These are phyloP conservation scores for Caenorhabditis sp. DNA, from an alignment of 2,888 invertebrate genomes.

Conservation along the genomic window DNA sequence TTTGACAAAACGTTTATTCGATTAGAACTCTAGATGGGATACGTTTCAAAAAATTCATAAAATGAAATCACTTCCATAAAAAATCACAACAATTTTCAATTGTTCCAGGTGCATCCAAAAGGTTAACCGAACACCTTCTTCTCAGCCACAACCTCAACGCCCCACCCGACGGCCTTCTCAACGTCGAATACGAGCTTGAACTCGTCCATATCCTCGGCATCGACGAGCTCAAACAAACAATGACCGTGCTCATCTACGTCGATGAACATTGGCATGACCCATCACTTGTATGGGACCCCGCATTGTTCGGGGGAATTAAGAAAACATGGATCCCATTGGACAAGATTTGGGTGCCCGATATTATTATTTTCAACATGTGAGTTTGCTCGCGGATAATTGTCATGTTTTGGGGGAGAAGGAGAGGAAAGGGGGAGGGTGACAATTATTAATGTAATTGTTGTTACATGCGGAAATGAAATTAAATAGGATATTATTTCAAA, in stretches of 20 bases:
- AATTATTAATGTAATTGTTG: neutral
- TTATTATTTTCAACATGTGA: conserved; percentile 89
- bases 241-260: conserved; percentile 68
- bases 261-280: conserved; percentile 82
- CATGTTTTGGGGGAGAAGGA: neutral
- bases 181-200: conserved; percentile 65
- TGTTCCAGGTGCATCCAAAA: conserved; percentile 56
- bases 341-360: conserved; percentile 86
- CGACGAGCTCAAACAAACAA: conserved; percentile 69
- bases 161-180: conserved; percentile 65
- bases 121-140: conserved; percentile 63
- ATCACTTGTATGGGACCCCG: conserved; percentile 84
- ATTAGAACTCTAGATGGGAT: too few species aligned
- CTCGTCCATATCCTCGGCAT: conserved; percentile 68
- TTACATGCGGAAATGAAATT: too few species aligned
- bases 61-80: too few species aligned
- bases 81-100: too few species aligned
- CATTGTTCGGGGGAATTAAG: conserved; percentile 83
- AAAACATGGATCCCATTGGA: conserved; percentile 85
- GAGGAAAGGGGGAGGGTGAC: neutral
- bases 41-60: too few species aligned
- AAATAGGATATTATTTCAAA: too few species aligned
- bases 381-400: conserved; percentile 65
- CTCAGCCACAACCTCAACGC: conserved; percentile 61
- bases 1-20: too few species aligned